Conservation (phyloP, 2,113 vertebrate genomes). For the Cyphomyrus plagiostoma region DNA sequence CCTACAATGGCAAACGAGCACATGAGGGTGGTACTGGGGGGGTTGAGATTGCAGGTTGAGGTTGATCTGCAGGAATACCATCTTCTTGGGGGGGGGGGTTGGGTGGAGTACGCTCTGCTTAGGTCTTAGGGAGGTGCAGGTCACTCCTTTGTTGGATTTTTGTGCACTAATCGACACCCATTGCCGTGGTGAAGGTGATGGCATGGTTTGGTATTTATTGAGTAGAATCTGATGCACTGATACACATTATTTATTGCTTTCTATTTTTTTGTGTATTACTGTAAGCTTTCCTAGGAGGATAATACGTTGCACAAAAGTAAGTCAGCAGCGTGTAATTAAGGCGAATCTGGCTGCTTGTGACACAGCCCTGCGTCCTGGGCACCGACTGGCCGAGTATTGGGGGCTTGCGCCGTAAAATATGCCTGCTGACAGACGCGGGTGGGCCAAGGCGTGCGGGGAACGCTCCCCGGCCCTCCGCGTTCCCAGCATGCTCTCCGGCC, state of each 20-base stretch:
- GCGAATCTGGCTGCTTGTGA: not conserved
- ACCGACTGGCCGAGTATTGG: not conserved
- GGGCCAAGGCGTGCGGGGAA: not conserved
- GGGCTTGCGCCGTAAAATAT: slow-evolving; percentile 9
- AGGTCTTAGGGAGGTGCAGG: not conserved
- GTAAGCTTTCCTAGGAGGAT: not conserved
- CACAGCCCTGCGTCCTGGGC: not conserved
- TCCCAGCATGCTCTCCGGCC: not conserved
- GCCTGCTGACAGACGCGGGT: not conserved
- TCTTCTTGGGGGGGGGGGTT: not conserved
- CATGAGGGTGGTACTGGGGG: not conserved
- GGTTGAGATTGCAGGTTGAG: not conserved
- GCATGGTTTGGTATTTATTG: not conserved
- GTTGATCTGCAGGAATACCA: no score
- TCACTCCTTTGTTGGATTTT: not conserved
- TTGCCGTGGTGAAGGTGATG: not conserved
- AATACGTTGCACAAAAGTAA: not conserved
- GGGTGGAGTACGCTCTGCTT: not conserved
- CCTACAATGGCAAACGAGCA: not conserved
- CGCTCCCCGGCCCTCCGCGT: no score
- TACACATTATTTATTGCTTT: not conserved
- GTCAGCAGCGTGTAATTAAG: not conserved
- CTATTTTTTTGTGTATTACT: not conserved
- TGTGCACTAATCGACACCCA: no score
- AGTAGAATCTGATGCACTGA: not conserved